These are phyloP conservation scores for Euschistus heros DNA, from an alignment of 1,140 invertebrate genomes.

Conservation along the genomic window DNA sequence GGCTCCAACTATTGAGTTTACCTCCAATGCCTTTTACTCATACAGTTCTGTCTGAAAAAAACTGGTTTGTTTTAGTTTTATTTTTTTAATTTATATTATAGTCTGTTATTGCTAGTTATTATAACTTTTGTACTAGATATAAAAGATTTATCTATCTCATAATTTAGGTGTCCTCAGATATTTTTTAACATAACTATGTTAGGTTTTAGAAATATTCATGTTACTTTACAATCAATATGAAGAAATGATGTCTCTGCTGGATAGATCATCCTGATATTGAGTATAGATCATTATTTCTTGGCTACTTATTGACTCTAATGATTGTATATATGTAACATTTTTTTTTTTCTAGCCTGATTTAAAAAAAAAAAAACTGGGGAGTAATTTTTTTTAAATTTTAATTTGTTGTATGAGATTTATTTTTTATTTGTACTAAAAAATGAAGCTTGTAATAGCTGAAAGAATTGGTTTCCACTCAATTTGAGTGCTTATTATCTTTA, in stretches of 20 bases:
- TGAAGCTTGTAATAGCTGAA: background rate
- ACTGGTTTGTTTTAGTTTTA: conserved; percentile 41
- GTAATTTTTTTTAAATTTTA: background rate
- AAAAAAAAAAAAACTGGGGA: background rate
- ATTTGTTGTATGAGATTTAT: background rate
- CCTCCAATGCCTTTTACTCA: conserved; percentile 52
- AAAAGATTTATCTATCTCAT: background rate
- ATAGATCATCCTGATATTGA: no score
- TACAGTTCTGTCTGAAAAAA: conserved; percentile 53
- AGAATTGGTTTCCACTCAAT: conserved; percentile 28
- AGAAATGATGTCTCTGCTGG: background rate
- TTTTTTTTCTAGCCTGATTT: background rate
- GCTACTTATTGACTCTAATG: no score
- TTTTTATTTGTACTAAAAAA: background rate
- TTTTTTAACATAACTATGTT: background rate
- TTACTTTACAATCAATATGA: background rate
- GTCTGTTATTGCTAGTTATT: background rate
- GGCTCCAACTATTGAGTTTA: conserved; percentile 56
- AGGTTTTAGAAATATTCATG: background rate
- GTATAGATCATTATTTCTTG: no score
- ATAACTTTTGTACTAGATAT: background rate
- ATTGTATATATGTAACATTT: background rate
- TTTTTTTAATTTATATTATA: background rate
- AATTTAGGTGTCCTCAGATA: background rate
- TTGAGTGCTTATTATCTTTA: background rate